phyloP scores from a whole-genome alignment of 1,140 invertebrate species.

The Anastrepha ludens region DNA sequence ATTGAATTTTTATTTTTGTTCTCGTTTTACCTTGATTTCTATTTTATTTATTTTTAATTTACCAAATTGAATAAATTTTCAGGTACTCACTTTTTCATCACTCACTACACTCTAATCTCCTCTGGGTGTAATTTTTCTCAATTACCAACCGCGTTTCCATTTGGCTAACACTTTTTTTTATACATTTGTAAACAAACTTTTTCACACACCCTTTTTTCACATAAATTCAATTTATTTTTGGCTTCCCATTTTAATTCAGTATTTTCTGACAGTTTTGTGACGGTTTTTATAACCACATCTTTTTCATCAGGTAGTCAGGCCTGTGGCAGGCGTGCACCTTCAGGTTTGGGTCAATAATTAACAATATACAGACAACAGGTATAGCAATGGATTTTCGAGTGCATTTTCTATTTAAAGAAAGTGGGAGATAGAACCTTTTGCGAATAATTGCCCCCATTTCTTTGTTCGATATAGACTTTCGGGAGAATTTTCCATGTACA shows the following conservation, averaged over 20 bases:
- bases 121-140: slow-evolving; percentile 13
- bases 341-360: too few species aligned
- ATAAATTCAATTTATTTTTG: not conserved
- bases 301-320: too few species aligned
- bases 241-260: not conserved
- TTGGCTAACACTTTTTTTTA: not conserved
- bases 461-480: too few species aligned
- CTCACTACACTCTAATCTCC: not conserved
- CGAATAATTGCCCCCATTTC: too few species aligned
- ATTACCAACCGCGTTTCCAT: not conserved
- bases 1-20: not conserved
- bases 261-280: not conserved
- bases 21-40: not conserved
- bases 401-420: too few species aligned
- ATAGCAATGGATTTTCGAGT: too few species aligned
- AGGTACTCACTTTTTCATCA: not conserved
- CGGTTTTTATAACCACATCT: too few species aligned
- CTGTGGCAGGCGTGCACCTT: too few species aligned
- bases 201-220: not conserved
- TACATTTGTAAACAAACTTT: not conserved
- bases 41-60: not conserved
- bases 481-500: too few species aligned
- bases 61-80: too few species aligned
- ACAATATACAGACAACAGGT: too few species aligned
- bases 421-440: too few species aligned